phyloP scores from a whole-genome alignment of 2,113 vertebrate species.

The Pedetes capensis region DNA sequence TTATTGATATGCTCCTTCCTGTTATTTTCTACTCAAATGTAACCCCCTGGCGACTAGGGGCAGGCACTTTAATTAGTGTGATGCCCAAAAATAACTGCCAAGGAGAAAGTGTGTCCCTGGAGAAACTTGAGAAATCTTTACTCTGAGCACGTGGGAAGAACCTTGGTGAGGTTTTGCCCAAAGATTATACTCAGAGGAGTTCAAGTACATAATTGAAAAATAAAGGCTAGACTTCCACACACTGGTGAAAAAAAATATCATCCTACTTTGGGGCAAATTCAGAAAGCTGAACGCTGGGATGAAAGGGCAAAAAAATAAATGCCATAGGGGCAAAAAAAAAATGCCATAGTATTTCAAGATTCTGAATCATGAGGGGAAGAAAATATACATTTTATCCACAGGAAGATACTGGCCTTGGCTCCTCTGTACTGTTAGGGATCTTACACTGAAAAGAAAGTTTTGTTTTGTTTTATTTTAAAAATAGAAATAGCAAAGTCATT shows the following conservation, averaged over 20 bases:
- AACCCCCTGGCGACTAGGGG: constrained; percentile 50
- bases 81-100: constrained; percentile 50
- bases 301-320: neutral
- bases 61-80: constrained; percentile 67
- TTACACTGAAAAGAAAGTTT: constrained; percentile 25
- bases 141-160: constrained; percentile 54
- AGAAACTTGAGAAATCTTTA: constrained; percentile 53
- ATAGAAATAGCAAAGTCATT: constrained; percentile 46
- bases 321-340: too few species aligned
- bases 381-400: neutral
- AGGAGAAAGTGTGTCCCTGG: constrained; percentile 46
- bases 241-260: neutral
- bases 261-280: neutral
- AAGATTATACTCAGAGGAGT: constrained; percentile 14
- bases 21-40: constrained; percentile 50
- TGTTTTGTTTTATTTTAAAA: neutral
- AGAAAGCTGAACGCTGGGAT: neutral
- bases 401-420: neutral
- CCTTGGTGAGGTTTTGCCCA: constrained; percentile 20
- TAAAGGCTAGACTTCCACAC: neutral
- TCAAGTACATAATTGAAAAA: neutral
- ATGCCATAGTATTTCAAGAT: neutral
- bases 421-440: neutral
- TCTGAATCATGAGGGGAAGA: neutral
- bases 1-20: constrained; percentile 62